Conservation (phyloP, 2,113 vertebrate species). For the Casuarius casuarius region DNA sequence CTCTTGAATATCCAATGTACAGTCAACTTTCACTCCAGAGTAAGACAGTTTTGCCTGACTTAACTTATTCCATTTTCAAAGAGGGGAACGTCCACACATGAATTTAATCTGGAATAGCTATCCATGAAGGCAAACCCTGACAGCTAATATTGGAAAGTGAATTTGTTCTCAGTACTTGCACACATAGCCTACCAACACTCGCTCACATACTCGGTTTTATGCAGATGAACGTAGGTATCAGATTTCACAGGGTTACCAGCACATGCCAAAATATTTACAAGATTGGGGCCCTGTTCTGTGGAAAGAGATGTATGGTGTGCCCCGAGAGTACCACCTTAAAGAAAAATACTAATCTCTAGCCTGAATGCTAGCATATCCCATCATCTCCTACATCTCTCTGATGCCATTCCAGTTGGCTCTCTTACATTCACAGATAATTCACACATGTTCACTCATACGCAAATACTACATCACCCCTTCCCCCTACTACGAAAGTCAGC, state of each 20-base stretch:
- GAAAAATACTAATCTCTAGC: background rate
- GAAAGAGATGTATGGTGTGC: background rate
- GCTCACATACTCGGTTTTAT: background rate
- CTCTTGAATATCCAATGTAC: background rate
- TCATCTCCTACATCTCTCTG: background rate
- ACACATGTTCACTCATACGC: background rate
- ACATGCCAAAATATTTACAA: background rate
- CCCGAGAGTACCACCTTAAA: background rate
- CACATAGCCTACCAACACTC: background rate
- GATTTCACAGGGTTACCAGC: background rate
- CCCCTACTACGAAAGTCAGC: background rate
- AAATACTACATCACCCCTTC: background rate
- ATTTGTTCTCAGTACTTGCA: background rate
- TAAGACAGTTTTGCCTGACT: background rate
- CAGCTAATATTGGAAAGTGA: background rate
- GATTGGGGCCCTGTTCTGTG: background rate
- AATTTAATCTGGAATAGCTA: background rate
- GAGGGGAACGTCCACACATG: background rate
- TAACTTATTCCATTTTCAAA: background rate
- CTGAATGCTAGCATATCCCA: background rate
- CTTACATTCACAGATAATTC: background rate
- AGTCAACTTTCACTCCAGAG: background rate
- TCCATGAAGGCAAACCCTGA: background rate
- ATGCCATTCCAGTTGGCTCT: background rate
- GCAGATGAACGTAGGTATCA: background rate